These are phyloP conservation scores for Eupithecia tripunctaria DNA, from an alignment of 2,888 invertebrate genomes.

Conservation along the genomic window DNA sequence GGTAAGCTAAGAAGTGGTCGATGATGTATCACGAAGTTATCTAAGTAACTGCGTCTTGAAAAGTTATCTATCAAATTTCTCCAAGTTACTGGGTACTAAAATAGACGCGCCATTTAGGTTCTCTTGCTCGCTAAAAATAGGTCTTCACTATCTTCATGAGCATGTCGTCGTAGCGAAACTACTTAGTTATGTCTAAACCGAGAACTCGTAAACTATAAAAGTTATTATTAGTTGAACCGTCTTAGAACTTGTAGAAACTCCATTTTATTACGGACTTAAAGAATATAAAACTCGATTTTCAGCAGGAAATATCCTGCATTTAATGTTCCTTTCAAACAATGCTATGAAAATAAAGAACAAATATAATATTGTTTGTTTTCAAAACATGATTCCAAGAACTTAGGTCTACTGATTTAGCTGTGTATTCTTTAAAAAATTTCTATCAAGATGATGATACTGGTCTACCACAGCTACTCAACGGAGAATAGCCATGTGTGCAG, in stretches of 20 bases:
- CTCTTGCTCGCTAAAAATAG: constrained; percentile 19
- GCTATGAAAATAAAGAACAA: neutral
- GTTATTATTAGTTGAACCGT: constrained; percentile 31
- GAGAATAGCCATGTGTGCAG: neutral
- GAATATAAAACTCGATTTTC: constrained; percentile 5
- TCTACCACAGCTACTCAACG: neutral
- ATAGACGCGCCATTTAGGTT: neutral
- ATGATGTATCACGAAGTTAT: too few relatives aligned
- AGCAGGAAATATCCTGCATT: constrained; percentile 1
- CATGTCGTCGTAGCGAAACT: constrained; percentile 10
- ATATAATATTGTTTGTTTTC: neutral
- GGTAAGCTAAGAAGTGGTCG: too few relatives aligned
- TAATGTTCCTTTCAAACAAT: neutral
- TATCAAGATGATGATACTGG: neutral
- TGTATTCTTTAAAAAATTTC: neutral
- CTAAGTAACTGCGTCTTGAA: too few relatives aligned
- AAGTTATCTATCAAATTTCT: neutral
- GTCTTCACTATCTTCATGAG: constrained; percentile 9
- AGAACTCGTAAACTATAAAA: constrained; percentile 26
- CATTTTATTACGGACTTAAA: constrained; percentile 21
- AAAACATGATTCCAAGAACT: neutral
- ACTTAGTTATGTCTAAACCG: constrained; percentile 10
- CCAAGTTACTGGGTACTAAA: neutral
- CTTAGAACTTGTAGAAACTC: constrained; percentile 28
- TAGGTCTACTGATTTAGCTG: neutral